phyloP scores from a whole-genome alignment of 2,113 vertebrate genomes.

The Passer montanus region DNA sequence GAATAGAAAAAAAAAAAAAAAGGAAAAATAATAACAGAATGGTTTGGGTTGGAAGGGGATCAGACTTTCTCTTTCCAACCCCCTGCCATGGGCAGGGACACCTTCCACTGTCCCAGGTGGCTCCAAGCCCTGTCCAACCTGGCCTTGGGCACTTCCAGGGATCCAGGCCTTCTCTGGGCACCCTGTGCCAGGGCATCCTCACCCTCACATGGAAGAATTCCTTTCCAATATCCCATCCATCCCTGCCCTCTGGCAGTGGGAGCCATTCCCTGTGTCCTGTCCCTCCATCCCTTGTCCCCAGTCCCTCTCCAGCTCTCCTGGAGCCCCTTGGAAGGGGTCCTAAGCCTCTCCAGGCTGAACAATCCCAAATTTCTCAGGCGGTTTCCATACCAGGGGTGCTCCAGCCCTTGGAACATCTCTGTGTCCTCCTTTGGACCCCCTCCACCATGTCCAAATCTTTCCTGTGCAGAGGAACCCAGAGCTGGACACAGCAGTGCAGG shows the following conservation, averaged over 20 bases:
- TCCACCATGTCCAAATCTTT: background rate
- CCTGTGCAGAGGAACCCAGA: background rate
- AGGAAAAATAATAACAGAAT: background rate
- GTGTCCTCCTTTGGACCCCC: background rate
- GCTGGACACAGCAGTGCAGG: background rate
- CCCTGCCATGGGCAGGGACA: background rate
- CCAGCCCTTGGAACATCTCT: background rate
- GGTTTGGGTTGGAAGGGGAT: background rate
- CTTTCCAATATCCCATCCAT: accelerated
- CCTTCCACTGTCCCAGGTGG: accelerated
- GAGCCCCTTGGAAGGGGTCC: background rate
- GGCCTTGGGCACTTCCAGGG: background rate
- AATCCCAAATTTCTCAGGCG: background rate
- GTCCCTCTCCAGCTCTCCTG: background rate
- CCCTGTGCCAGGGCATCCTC: background rate
- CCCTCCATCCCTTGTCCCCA: background rate
- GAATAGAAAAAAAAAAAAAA: background rate
- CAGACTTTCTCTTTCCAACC: too few species aligned
- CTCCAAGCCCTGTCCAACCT: accelerated
- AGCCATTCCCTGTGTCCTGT: background rate
- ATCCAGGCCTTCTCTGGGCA: background rate
- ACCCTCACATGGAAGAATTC: accelerated
- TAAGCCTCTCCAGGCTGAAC: background rate
- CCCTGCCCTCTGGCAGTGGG: background rate
- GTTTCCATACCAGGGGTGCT: background rate